Base-by-base conservation (phyloP, 92 coral and sea anemone species). In the Epizoanthus ramosus region DNA sequence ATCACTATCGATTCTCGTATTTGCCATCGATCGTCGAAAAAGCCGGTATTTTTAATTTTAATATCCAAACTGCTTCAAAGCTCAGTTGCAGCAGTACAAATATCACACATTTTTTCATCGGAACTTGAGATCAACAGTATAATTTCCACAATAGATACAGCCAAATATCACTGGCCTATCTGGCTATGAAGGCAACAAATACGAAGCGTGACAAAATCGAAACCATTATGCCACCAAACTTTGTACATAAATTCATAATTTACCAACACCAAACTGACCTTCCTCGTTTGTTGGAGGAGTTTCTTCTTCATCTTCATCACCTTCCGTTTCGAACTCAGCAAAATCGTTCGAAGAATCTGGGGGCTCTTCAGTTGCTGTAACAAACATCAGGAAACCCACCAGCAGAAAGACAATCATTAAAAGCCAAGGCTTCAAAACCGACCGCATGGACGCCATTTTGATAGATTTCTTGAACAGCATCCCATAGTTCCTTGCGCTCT, bases 321-420 rank as follows among this genome's bases (percentile, higher is more conserved):
- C 98, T 79, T 96, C 98, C 7, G 95, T 96, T 81, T 96, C 99
- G 57, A 96, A 96, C 87, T 96, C 99, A 63, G 99, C 99, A 87
- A 96, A 96, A 81, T 96, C 99, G 74, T 96, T 94, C n/a, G 87
- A 85, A 4, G 84, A 73, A 6, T 93, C 98, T 76, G 85, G 89
- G 15, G 88, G 84, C 33, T 90, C 90, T 14, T 92, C 88, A 16
- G 85, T 52, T 59, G 98, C 94, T 21, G 98, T 91, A 14, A 93
- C 71, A 47, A 88, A 93, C 58, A 88, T 90, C 57, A 93, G 75
- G 57, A 93, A 91, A 22, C 94, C 90, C 64, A 93, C 91, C 0
- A 93, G 87, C 52, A 93, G 57, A 75, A 93, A 74, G 24, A 93
- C 64, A 57, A 93, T 77, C 91, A 91, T 89, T 52, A 93, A 79